These are phyloP conservation scores for Psylliodes chrysocephalus DNA, from an alignment of 2,888 invertebrate genomes.

Conservation along the genomic window DNA sequence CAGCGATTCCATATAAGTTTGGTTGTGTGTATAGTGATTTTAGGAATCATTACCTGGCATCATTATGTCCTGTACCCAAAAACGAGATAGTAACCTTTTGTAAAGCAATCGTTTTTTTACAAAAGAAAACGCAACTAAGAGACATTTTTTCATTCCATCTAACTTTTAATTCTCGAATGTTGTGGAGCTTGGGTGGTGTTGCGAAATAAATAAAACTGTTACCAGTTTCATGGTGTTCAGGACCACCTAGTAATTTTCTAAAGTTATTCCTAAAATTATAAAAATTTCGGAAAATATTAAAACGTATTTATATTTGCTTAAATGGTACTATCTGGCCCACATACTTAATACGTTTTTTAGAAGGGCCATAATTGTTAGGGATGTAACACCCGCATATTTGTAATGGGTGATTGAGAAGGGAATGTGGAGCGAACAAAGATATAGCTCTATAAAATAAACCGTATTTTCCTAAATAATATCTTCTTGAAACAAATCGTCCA, in stretches of 20 bases:
- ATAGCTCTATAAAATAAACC: too few species aligned
- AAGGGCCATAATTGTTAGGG: too few species aligned
- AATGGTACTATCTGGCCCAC: too few species aligned
- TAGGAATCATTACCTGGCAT: slow-evolving; percentile 34
- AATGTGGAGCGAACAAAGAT: too few species aligned
- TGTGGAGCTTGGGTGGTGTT: slow-evolving; percentile 51
- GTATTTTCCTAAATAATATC: too few species aligned
- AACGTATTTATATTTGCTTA: too few species aligned
- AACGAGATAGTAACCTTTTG: slow-evolving; percentile 49
- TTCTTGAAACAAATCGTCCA: too few species aligned
- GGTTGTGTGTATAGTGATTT: too few species aligned
- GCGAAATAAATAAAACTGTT: slow-evolving; percentile 57
- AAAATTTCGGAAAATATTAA: background rate
- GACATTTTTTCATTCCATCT: slow-evolving; percentile 56
- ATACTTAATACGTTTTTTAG: too few species aligned
- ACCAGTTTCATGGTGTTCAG: slow-evolving; percentile 25
- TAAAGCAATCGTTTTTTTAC: slow-evolving; percentile 52
- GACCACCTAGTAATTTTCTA: slow-evolving; percentile 26
- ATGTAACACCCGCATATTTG: too few species aligned
- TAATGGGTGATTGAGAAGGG: too few species aligned
- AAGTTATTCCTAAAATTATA: slow-evolving; percentile 28
- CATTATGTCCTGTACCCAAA: slow-evolving; percentile 41
- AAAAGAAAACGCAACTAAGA: slow-evolving; percentile 52
- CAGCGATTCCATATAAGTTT: too few species aligned
- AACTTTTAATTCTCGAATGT: slow-evolving; percentile 55